A percentile compares a stretch with the other conserved stretches of the same genome.
Conservation (phyloP, 2,888 invertebrate species). For the Camptogramma bilineatum region DNA sequence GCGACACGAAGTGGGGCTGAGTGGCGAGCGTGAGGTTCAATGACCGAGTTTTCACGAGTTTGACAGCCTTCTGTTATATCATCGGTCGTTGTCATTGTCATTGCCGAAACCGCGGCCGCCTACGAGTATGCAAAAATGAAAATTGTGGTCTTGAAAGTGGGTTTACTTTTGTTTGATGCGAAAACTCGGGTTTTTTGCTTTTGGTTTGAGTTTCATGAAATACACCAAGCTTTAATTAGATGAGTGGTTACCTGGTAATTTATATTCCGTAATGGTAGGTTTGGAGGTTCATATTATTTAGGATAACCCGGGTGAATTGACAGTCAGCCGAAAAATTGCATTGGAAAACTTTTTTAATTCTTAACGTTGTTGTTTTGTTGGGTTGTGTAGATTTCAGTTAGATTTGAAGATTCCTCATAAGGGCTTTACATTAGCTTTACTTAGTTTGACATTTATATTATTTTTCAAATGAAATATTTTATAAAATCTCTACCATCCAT, state of each 20-base stretch:
- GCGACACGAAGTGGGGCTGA: conserved; percentile 64
- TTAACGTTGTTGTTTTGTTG: too few species aligned
- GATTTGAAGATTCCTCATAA: too few species aligned
- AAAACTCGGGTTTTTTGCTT: conserved; percentile 46
- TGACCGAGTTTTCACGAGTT: conserved; percentile 85
- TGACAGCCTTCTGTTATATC: conserved; percentile 85
- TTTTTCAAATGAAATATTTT: too few species aligned
- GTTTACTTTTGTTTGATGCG: conserved; percentile 62
- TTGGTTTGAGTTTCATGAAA: conserved; percentile 47
- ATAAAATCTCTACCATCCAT: neutral
- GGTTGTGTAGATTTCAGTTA: too few species aligned
- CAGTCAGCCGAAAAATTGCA: neutral
- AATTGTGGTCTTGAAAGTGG: conserved; percentile 61
- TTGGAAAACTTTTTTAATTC: neutral
- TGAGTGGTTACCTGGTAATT: conserved; percentile 14
- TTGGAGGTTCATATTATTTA: neutral
- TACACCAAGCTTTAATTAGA: conserved; percentile 24
- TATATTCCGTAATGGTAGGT: conserved; percentile 4
- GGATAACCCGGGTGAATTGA: neutral
- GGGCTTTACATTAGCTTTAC: too few species aligned
- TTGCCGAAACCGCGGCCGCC: conserved; percentile 77
- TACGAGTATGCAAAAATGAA: conserved; percentile 66
- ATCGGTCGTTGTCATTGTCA: conserved; percentile 85
- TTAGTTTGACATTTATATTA: too few species aligned
- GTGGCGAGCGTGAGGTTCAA: conserved; percentile 76